Conservation (phyloP, 2,113 vertebrate species). For the Arizona elegans region DNA sequence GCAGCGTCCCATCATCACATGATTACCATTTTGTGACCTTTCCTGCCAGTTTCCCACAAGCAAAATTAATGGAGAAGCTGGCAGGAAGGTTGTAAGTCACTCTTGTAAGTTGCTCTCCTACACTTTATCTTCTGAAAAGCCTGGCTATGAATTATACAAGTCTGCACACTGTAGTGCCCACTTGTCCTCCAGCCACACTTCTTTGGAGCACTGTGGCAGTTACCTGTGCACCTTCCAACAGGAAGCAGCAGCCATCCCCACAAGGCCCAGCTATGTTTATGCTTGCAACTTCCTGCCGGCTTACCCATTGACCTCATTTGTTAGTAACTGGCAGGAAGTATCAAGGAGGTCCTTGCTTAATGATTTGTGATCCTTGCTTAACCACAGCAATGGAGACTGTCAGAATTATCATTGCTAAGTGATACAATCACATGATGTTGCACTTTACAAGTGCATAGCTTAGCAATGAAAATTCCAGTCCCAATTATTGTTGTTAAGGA, state of each 20-base stretch:
- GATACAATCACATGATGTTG: background rate
- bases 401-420: background rate
- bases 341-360: background rate
- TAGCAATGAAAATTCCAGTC: background rate
- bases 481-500: background rate
- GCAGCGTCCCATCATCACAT: background rate
- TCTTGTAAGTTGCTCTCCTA: background rate
- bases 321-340: background rate
- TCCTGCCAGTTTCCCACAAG: background rate
- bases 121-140: background rate
- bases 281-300: background rate
- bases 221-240: background rate
- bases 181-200: background rate
- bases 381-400: background rate
- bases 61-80: background rate
- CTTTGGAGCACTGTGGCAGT: background rate
- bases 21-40: background rate
- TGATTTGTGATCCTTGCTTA: background rate
- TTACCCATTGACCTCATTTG: background rate
- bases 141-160: background rate
- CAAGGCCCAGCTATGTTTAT: background rate
- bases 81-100: background rate
- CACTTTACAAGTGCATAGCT: background rate
- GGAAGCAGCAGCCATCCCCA: background rate
- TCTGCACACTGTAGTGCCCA: background rate